Conservation (phyloP, 1,140 invertebrate species). For the Dolichoris vasculosae region DNA sequence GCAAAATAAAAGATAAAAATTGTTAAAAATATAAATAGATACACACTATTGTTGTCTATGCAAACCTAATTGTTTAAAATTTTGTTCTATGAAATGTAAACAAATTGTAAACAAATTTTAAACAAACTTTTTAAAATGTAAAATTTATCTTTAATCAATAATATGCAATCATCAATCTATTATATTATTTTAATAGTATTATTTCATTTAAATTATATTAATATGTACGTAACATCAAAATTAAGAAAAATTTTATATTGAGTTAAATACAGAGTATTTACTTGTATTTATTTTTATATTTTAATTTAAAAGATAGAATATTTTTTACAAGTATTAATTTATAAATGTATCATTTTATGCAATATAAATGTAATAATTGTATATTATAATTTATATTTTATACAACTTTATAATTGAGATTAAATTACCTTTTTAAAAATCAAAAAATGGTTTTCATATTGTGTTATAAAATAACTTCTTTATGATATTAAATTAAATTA, state of each 20-base stretch:
- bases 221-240: not conserved
- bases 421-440: not conserved
- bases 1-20: not conserved
- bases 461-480: too few species aligned
- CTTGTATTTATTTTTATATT: not conserved
- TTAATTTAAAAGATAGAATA: not conserved
- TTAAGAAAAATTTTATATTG: not conserved
- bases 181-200: not conserved
- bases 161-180: not conserved
- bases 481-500: not conserved
- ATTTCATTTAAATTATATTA: not conserved
- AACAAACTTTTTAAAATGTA: not conserved
- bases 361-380: not conserved
- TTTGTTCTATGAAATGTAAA: not conserved
- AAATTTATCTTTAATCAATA: not conserved
- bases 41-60: not conserved
- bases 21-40: not conserved
- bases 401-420: not conserved
- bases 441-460: not conserved
- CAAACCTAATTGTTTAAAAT: not conserved
- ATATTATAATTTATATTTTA: conserved; percentile 12
- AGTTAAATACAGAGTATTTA: not conserved
- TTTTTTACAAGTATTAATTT: not conserved
- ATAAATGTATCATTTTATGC: not conserved
- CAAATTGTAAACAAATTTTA: too few species aligned